Percentiles rank a stretch among this genome's conserved stretches.
These are phyloP conservation scores for Ailurus styani DNA, from an alignment of 2,113 vertebrate genomes.

Conservation along the genomic window DNA sequence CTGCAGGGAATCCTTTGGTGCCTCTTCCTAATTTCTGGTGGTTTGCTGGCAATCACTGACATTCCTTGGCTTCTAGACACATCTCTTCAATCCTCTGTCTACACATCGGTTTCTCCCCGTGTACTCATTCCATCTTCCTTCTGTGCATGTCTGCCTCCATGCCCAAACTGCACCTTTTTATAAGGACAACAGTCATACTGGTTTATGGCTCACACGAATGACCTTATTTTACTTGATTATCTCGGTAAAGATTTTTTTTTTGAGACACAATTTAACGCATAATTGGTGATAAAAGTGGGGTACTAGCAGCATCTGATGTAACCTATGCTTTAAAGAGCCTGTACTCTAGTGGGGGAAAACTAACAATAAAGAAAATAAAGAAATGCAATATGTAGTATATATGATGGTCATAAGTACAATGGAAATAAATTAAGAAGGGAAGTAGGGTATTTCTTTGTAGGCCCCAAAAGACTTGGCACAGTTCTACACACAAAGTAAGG, in stretches of 20 bases:
- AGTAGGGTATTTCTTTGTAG: not conserved
- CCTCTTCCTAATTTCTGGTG: not conserved
- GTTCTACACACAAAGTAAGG: not conserved
- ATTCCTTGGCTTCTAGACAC: not conserved
- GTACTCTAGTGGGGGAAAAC: not conserved
- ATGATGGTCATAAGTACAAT: not conserved
- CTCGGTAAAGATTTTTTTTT: not conserved
- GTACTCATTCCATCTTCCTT: not conserved
- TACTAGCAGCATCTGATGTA: not conserved
- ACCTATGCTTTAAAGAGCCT: not conserved
- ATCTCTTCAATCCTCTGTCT: not conserved
- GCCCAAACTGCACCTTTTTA: not conserved
- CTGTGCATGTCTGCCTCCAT: not conserved
- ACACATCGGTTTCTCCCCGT: fast-evolving
- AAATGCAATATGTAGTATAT: not conserved
- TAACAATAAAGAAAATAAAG: not conserved
- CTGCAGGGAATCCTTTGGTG: not conserved
- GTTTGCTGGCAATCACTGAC: not conserved
- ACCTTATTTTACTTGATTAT: not conserved
- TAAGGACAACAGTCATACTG: not conserved
- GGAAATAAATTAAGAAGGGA: not conserved
- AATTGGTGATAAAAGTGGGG: not conserved
- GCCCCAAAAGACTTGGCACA: not conserved
- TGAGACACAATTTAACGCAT: not conserved
- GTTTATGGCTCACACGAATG: not conserved